Evolutionary conservation across 2,888 invertebrate genomes (phyloP), one percentile per base, ranked within the genome.

Genomic region (Eutolmus rufibarbis): DNA sequence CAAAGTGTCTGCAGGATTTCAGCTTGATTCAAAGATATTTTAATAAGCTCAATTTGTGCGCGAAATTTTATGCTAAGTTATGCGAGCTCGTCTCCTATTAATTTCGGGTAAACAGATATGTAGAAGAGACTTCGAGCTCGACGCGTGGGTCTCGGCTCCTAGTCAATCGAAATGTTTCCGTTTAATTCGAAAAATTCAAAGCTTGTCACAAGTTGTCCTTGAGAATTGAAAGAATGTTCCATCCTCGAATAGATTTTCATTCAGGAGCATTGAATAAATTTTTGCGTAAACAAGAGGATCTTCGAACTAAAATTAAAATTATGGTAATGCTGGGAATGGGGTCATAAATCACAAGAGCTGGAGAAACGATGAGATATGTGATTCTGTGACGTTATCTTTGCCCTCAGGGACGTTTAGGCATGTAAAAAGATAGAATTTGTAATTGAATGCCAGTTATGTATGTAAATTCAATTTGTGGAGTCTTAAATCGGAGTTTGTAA

Each of bases 31-130:
- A 43, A 57, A 82, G 57, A 82, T 82, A 82, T 82, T 82, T 82
- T 82, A 82, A 82, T 82, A 82, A 82, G 82, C 82, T 82, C 82
- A 82, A 82, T 82, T 82, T 82, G 78, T 46, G 40, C 40, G 40
- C 23, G 8, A 43, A 78, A 78, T 78, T 78, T 40, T 78, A 78
- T 78, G 78, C 78, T 40, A 78, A 78, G 40, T 40, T 78, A 78
- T 78, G 40, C 78, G 78, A 78, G 78, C 43, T 78, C 43, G 46
- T 78, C 78, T 78, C 37, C 78, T 46, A 78, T 78, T 78, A 78
- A 78, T 78, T 78, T 40, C 40, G 46, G 37, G 78, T 78, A 78
- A 78, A 78, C 78, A 78, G 78, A 78, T 46, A 66, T 66, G 66
- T 66, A n/a, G 76, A 34, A 12, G 76, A 34, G 19, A 16, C 23